Conservation (phyloP, 2,113 vertebrate species). For the Cinclus cinclus region DNA sequence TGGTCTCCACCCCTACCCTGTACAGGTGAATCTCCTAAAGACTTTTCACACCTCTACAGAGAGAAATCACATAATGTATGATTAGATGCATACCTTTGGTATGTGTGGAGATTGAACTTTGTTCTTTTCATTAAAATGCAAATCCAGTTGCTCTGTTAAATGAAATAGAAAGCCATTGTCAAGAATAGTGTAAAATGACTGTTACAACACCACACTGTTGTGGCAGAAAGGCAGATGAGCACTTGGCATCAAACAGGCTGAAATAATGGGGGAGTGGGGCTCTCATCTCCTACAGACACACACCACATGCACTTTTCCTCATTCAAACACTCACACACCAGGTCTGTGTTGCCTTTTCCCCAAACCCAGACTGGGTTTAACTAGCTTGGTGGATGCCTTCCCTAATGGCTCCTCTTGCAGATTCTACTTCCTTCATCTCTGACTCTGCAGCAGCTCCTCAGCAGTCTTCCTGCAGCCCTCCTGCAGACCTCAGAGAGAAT, state of each 20-base stretch:
- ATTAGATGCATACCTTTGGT: not conserved
- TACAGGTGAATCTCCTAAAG: not conserved
- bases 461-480: not conserved
- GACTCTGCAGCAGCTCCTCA: not conserved
- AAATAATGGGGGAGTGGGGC: not conserved
- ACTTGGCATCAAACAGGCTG: not conserved
- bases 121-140: not conserved
- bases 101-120: not conserved
- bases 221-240: not conserved
- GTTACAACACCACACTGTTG: not conserved
- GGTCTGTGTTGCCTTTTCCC: not conserved
- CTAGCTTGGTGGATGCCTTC: not conserved
- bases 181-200: not conserved
- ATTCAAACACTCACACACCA: not conserved
- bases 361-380: not conserved
- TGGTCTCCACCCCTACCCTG: not conserved
- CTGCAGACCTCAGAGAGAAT: not conserved
- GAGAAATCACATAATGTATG: not conserved
- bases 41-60: not conserved
- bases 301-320: rapidly evolving
- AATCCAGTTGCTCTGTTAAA: not conserved
- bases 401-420: not conserved
- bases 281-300: not conserved
- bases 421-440: not conserved
- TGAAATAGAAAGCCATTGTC: not conserved